A percentile compares a stretch with the other conserved stretches of the same genome.
phyloP scores from a whole-genome alignment of 1,140 invertebrate genomes.

The Trichonephila clavata region DNA sequence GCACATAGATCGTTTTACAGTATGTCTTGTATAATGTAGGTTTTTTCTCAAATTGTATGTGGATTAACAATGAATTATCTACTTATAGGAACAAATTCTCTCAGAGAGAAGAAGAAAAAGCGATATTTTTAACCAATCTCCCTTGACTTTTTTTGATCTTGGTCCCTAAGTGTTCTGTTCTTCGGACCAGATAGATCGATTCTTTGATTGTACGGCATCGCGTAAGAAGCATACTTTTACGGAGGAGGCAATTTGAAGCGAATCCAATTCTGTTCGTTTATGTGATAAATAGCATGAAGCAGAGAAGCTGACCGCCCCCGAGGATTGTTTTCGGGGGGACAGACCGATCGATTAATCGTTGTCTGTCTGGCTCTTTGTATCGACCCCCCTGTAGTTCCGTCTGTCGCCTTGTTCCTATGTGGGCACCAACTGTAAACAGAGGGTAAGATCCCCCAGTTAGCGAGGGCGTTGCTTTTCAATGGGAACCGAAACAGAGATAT shows the following conservation, averaged over 20 bases:
- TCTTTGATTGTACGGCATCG: background rate
- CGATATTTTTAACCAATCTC: too few relatives aligned
- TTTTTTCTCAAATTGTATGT: too few relatives aligned
- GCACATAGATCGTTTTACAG: too few relatives aligned
- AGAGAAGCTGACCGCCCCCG: constrained; percentile 40
- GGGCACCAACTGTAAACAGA: constrained; percentile 10
- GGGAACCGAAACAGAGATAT: background rate
- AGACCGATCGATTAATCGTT: constrained; percentile 62
- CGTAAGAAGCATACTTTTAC: background rate
- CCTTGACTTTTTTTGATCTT: too few relatives aligned
- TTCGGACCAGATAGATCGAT: background rate
- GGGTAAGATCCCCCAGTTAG: background rate
- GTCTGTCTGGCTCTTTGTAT: constrained; percentile 52
- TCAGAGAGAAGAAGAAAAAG: too few relatives aligned
- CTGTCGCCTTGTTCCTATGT: background rate
- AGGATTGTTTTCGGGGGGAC: constrained; percentile 58
- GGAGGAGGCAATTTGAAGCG: background rate
- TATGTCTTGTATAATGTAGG: too few relatives aligned
- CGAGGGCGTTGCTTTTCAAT: background rate
- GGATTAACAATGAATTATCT: too few relatives aligned
- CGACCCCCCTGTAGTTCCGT: constrained; percentile 25
- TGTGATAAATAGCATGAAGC: background rate
- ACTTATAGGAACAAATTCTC: too few relatives aligned
- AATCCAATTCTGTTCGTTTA: constrained; percentile 1
- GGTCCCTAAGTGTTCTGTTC: background rate